phyloP scores from a whole-genome alignment of 2,113 vertebrate species.

The Strix aluco region DNA sequence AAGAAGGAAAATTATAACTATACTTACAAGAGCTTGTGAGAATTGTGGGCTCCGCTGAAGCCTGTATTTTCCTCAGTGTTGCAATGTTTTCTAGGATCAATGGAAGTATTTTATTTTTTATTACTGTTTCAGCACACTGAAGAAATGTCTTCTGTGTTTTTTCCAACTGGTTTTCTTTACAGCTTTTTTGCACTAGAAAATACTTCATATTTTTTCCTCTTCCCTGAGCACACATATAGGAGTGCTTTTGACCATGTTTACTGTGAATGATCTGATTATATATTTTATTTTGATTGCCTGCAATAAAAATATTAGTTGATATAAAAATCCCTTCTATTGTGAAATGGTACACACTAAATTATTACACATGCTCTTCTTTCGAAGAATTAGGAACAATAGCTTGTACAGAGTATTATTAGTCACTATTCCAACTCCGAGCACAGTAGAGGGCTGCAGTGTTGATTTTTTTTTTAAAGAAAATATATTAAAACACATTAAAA shows the following conservation, averaged over 20 bases:
- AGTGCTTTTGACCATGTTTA: neutral
- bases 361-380: neutral
- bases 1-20: neutral
- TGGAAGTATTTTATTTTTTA: neutral
- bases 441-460: neutral
- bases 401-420: neutral
- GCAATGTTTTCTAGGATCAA: constrained; percentile 7
- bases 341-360: neutral
- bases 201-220: neutral
- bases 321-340: neutral
- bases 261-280: neutral
- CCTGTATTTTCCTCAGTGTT: neutral
- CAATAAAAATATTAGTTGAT: neutral
- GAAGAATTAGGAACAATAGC: neutral
- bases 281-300: neutral
- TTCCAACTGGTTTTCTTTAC: neutral
- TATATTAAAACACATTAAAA: neutral
- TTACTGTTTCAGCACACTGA: neutral
- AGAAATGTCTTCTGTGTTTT: neutral
- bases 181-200: neutral
- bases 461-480: neutral
- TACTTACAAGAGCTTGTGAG: neutral
- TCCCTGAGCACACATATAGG: neutral
- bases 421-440: neutral
- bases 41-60: neutral